Evolutionary conservation across 2,888 invertebrate genomes (phyloP).

Genomic region (Colostygia pectinataria): DNA sequence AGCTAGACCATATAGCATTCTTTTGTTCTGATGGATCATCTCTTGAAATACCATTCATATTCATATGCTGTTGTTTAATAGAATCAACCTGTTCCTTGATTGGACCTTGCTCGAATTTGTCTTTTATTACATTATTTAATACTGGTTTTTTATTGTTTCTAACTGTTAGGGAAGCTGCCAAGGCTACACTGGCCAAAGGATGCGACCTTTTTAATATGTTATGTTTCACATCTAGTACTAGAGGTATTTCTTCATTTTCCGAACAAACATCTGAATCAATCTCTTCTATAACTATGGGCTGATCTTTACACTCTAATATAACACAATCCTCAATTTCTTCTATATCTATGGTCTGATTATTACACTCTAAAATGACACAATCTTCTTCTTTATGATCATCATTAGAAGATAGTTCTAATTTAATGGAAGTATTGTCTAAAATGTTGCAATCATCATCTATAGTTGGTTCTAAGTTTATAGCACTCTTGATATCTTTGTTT

Average conservation of each 20-base stretch:
- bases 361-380: conserved; percentile 1
- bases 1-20: too few species aligned
- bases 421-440: not conserved
- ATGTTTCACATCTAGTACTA: conserved; percentile 1
- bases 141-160: too few species aligned
- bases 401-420: not conserved
- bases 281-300: conserved; percentile 1
- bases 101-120: too few species aligned
- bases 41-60: too few species aligned
- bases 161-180: too few species aligned
- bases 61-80: too few species aligned
- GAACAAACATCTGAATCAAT: not conserved
- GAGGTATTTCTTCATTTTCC: not conserved
- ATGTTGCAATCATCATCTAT: not conserved
- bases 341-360: not conserved
- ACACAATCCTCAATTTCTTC: conserved; percentile 2
- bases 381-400: conserved; percentile 1
- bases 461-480: not conserved
- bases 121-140: too few species aligned
- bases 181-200: too few species aligned
- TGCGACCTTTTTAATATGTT: too few species aligned
- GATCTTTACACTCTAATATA: conserved; percentile 1
- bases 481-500: too few species aligned
- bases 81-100: too few species aligned
- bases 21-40: too few species aligned